phyloP scores from a whole-genome alignment of 2,113 vertebrate species.

The Tyrannus savana region DNA sequence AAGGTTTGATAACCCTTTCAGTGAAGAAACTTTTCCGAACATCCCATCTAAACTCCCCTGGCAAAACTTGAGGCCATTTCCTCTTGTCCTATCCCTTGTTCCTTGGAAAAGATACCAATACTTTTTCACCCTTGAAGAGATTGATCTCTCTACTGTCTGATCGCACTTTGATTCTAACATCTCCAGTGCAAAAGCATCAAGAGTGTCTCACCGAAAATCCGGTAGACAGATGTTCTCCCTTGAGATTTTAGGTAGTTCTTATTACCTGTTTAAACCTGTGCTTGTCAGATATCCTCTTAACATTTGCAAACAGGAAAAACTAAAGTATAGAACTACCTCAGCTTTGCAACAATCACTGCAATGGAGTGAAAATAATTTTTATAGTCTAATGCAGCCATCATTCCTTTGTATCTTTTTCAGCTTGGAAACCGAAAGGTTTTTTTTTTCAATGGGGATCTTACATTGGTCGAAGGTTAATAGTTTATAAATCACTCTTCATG shows the following conservation, averaged over 20 bases:
- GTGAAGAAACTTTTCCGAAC: background rate
- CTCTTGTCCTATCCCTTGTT: background rate
- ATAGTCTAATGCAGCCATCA: background rate
- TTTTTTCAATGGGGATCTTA: background rate
- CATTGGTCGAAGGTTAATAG: background rate
- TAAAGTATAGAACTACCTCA: background rate
- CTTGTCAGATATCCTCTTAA: background rate
- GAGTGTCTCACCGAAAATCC: background rate
- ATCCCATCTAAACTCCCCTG: background rate
- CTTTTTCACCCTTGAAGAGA: background rate
- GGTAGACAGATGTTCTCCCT: background rate
- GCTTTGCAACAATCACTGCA: background rate
- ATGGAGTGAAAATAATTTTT: background rate
- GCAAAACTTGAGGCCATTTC: background rate
- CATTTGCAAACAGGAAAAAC: background rate
- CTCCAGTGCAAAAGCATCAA: background rate
- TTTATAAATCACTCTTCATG: background rate
- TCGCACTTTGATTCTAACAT: background rate
- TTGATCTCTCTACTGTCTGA: accelerated
- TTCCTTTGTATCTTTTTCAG: background rate
- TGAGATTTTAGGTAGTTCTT: background rate
- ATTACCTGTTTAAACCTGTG: background rate
- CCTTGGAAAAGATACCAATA: background rate
- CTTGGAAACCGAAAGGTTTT: background rate
- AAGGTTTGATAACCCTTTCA: background rate